A percentile compares a stretch with the other conserved stretches of the same genome.
Conservation (phyloP, 92 coral and sea anemone species). For the Pocillopora grandis region DNA sequence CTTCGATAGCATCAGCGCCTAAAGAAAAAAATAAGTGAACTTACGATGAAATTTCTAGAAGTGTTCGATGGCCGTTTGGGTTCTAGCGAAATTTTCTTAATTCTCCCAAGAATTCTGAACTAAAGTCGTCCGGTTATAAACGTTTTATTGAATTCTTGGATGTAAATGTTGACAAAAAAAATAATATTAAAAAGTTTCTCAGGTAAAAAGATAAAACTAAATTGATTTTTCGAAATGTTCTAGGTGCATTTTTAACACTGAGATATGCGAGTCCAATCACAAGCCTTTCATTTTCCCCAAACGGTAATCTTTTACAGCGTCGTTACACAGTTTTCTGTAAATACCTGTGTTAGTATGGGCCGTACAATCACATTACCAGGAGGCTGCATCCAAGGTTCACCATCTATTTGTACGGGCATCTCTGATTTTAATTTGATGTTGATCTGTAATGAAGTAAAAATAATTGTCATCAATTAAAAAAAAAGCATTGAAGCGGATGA, state of each 20-base stretch:
- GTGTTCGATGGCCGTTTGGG: no score
- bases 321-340: neutral
- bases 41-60: neutral
- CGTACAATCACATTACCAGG: conserved; percentile 92
- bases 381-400: conserved; percentile 98
- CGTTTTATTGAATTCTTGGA: no score
- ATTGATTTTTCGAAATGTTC: neutral
- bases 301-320: neutral
- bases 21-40: neutral
- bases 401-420: conserved; percentile 95
- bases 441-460: conserved; percentile 51
- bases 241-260: no score
- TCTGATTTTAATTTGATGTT: conserved; percentile 85
- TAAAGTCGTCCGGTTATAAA: no score
- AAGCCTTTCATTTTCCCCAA: no score
- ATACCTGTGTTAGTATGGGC: conserved; percentile 87
- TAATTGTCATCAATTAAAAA: no score
- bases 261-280: no score
- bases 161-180: neutral
- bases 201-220: neutral
- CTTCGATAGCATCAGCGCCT: conserved; percentile 83
- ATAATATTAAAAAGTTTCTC: no score
- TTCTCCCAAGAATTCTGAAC: no score
- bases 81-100: no score
- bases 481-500: no score